phyloP scores from a whole-genome alignment of 2,113 vertebrate genomes.

The Bubo bubo region DNA sequence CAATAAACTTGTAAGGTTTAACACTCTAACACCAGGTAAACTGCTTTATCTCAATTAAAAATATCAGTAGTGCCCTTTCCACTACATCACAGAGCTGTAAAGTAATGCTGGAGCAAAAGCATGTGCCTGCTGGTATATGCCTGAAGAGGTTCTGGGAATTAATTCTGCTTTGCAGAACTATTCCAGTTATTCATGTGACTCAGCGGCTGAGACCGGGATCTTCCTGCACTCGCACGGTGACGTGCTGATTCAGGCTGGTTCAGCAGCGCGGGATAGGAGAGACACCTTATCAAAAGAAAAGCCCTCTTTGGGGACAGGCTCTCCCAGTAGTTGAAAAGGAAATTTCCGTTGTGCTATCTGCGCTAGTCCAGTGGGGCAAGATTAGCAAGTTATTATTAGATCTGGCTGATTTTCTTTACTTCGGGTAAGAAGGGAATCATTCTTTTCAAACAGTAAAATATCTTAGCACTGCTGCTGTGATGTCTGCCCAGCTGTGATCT shows the following conservation, averaged over 20 bases:
- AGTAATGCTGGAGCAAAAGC: constrained; percentile 41
- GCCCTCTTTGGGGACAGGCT: constrained; percentile 25
- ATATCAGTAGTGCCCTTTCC: constrained; percentile 4
- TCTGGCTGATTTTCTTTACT: neutral
- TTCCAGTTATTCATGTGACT: constrained; percentile 85
- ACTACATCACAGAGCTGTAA: constrained; percentile 59
- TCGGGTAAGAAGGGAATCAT: neutral
- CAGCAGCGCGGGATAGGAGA: constrained; percentile 35
- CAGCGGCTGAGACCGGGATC: constrained; percentile 74
- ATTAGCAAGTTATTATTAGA: neutral
- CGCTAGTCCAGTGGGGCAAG: neutral
- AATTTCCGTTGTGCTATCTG: neutral
- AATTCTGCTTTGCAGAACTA: constrained; percentile 76
- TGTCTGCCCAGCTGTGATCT: neutral
- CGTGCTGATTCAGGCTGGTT: constrained; percentile 78
- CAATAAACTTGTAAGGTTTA: constrained; percentile 32
- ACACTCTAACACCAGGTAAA: constrained; percentile 32
- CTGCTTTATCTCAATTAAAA: constrained; percentile 30
- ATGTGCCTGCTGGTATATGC: constrained; percentile 73
- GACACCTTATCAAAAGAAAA: constrained; percentile 76
- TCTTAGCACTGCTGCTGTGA: neutral
- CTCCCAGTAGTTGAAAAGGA: constrained; percentile 5
- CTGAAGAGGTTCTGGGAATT: constrained; percentile 80
- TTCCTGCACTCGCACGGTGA: constrained; percentile 64
- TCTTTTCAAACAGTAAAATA: neutral